Percentiles rank a stretch among this genome's conserved stretches.
Evolutionary conservation across 2,113 vertebrate genomes (phyloP).

Genomic region (Mustela lutreola): DNA sequence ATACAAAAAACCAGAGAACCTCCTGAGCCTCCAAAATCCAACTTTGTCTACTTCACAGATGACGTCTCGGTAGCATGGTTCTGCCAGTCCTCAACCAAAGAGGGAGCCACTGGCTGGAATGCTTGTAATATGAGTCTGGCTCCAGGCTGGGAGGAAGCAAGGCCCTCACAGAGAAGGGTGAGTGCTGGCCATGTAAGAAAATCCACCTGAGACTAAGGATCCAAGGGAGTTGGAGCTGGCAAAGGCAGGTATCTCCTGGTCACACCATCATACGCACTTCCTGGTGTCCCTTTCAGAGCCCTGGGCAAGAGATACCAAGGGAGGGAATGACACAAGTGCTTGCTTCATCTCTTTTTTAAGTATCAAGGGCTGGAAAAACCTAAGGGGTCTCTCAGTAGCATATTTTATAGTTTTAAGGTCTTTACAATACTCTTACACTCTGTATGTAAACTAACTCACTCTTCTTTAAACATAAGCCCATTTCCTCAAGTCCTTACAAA

Average conservation of each 20-base stretch:
- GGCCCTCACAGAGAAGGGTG: neutral
- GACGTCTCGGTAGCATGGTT: neutral
- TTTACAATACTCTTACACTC: neutral
- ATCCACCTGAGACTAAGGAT: no score
- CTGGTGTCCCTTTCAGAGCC: neutral
- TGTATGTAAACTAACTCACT: neutral
- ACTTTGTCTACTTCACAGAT: neutral
- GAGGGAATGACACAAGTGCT: neutral
- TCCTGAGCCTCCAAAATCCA: neutral
- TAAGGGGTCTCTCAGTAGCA: neutral
- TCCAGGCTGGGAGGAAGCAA: neutral
- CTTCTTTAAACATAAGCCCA: slow-evolving; percentile 4
- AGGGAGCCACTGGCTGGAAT: neutral
- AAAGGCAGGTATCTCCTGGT: neutral
- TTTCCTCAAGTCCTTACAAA: slow-evolving; percentile 1
- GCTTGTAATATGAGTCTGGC: neutral
- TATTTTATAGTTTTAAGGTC: neutral
- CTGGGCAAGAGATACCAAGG: neutral
- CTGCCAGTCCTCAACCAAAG: neutral
- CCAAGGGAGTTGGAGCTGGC: neutral
- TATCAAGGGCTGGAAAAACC: neutral
- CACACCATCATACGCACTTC: neutral
- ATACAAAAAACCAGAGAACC: neutral
- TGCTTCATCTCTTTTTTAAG: neutral
- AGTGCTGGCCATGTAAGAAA: neutral